Evolutionary conservation across 2,797 vertebrate genomes (phyloP), one percentile per base, ranked within the genome.

Genomic region (Peromyscus aztecus): DNA sequence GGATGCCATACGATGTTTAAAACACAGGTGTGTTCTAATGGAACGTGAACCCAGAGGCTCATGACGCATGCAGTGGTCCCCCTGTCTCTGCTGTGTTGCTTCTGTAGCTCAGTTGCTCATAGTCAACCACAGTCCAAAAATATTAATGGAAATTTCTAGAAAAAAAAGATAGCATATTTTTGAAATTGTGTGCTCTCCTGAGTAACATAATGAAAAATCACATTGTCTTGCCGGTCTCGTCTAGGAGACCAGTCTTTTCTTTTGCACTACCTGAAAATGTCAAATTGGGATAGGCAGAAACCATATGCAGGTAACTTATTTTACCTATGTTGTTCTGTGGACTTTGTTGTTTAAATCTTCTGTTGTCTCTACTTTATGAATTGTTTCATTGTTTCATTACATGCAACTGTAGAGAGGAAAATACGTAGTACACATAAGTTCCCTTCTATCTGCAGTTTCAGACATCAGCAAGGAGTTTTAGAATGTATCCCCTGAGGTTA

Each of bases 41-140:
- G 93, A 89, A 16, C 40, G 49, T 43, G 73, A 91, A 92, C 3
- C 52, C 55, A 78, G 49, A 63, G 83, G 93, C 82, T 86, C 31
- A 67, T 37, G 61, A 27, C 75, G 17, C 2, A 19, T 27, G 10
- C 6, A 55, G 4, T 27, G 34, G 21, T n/a, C 16, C 11, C 17
- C 16, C 17, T 29, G 34, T 31, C 49, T n/a, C 34, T 78, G 2
- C 37, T 77, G 1, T 27, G 24, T 80, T 12, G 13, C 4, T 46
- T 61, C 82, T 17, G 37, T 24, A 82, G 12, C 49, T 76, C 84
- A 92, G 17, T 37, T 83, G 16, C 7, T 13, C 21, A 16, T 43
- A 21, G 4, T 65, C 31, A 59, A 90, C 2, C 24, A 37, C 24
- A 78, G 27, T 52, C 21, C 23, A n/a, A 75, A 91, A 63, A 10